Base-by-base conservation (phyloP, 2,797 vertebrate genomes). In the Poecilia wingei region DNA sequence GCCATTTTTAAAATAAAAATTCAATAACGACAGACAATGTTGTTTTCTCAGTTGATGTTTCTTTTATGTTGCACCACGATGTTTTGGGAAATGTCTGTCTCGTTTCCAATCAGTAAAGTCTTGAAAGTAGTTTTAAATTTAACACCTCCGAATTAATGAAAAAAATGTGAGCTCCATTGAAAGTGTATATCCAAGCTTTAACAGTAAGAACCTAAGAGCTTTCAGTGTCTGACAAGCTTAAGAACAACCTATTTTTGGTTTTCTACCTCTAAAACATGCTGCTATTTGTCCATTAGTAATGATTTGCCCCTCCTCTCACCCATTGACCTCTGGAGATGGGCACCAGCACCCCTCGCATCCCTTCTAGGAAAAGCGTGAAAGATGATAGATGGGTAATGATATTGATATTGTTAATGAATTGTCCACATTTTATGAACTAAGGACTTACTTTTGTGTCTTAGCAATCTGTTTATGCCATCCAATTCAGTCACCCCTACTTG, bases 351-450 rank as follows among this genome's bases (percentile, higher is more conserved):
- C 46, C 1, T 13, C 3, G 0, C 45, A 0, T 14, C 13, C 13
- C 45, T 14, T 14, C 45, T 46, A 46, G 45, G 45, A 46, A 46
- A 14, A 16, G 45, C 14, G 3, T 46, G 13, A 46, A 46, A 46
- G 13, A 46, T 14, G 45, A 46, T 46, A 13, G 45, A 46, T 46
- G 45, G 13, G 4, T 46, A 46, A 14, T 16, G 13, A 46, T 46
- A 14, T 46, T 46, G 51, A 75, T 64, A 68, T 55, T 43, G 3
- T 41, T 71, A 72, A 80, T 79, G 10, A 5, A 31, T 70, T 88
- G 78, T 20, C 2, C 39, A 57, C 53, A 82, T 36, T 22, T 53
- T 41, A 14, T 14, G 41, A 89, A 51, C 3, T n/a, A 10, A 66
- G 41, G 31, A 64, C 55, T 36, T 31, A 47, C 51, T 57, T 74